These are phyloP conservation scores for Lacanobia wlatinum DNA, from an alignment of 2,888 invertebrate genomes.

Conservation along the genomic window DNA sequence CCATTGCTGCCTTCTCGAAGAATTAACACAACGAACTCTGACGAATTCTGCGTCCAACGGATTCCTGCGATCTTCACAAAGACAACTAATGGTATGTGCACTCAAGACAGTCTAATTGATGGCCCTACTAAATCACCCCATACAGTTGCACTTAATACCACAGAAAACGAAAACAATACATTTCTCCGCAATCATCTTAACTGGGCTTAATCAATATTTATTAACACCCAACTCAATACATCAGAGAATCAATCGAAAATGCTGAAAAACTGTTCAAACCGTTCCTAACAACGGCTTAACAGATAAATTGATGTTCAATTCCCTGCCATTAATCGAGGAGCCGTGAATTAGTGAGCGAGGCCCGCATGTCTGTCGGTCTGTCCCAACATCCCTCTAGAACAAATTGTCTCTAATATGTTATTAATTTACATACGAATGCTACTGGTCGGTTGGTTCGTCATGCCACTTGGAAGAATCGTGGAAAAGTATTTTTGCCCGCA, in stretches of 20 bases:
- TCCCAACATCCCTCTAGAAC: slow-evolving; percentile 82
- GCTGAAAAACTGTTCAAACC: slow-evolving; percentile 47
- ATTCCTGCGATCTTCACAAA: no score
- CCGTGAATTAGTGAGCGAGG: slow-evolving; percentile 75
- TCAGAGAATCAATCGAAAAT: slow-evolving; percentile 48
- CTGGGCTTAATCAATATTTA: slow-evolving; percentile 52
- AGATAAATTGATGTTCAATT: slow-evolving; percentile 88
- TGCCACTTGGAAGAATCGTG: slow-evolving; percentile 39
- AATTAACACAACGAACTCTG: no score
- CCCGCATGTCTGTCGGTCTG: slow-evolving; percentile 83
- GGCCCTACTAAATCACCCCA: neutral
- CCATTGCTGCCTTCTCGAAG: no score
- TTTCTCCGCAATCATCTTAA: slow-evolving; percentile 44
- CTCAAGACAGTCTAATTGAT: neutral
- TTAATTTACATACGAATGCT: slow-evolving; percentile 81
- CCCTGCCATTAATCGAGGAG: slow-evolving; percentile 81
- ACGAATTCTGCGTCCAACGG: no score
- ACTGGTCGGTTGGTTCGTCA: slow-evolving; percentile 39
- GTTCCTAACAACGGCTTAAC: slow-evolving; percentile 69
- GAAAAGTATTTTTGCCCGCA: slow-evolving; percentile 62
- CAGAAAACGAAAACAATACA: slow-evolving; percentile 39
- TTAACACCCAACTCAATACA: slow-evolving; percentile 33
- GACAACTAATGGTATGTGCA: no score
- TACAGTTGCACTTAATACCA: neutral
- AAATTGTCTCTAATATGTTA: slow-evolving; percentile 75